Percentiles rank a stretch among this genome's conserved stretches.
Conservation (phyloP, 2,113 vertebrate species). For the Castor canadensis region DNA sequence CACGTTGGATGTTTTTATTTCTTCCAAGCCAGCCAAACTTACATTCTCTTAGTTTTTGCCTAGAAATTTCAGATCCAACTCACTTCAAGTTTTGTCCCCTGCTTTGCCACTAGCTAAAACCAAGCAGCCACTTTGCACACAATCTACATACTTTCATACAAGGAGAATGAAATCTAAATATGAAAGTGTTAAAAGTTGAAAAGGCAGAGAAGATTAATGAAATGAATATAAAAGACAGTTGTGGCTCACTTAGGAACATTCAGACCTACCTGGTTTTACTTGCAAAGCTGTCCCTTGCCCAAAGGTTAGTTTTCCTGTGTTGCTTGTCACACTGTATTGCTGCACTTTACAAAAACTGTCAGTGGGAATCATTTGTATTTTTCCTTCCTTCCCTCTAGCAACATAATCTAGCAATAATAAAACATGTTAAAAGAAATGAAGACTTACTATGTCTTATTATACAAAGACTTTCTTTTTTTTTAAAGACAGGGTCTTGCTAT, state of each 20-base stretch:
- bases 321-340: neutral
- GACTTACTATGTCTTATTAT: neutral
- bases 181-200: neutral
- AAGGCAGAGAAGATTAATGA: neutral
- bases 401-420: neutral
- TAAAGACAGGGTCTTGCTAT: too few species aligned
- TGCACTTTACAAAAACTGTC: conserved; percentile 73
- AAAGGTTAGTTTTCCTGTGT: conserved; percentile 41
- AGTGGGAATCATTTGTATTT: neutral
- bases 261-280: conserved; percentile 69
- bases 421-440: neutral
- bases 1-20: conserved; percentile 3
- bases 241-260: neutral
- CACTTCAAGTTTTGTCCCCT: neutral
- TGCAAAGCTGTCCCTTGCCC: conserved; percentile 68
- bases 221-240: neutral
- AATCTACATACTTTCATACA: neutral
- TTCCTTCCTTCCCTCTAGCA: neutral
- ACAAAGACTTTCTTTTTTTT: neutral
- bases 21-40: neutral
- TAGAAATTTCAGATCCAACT: neutral
- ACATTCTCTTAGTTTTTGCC: neutral
- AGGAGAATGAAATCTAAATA: neutral
- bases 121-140: neutral
- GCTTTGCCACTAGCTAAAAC: conserved; percentile 19